phyloP scores from a whole-genome alignment of 64 coral and sea anemone genomes.

The Catalaphyllia jardinei region DNA sequence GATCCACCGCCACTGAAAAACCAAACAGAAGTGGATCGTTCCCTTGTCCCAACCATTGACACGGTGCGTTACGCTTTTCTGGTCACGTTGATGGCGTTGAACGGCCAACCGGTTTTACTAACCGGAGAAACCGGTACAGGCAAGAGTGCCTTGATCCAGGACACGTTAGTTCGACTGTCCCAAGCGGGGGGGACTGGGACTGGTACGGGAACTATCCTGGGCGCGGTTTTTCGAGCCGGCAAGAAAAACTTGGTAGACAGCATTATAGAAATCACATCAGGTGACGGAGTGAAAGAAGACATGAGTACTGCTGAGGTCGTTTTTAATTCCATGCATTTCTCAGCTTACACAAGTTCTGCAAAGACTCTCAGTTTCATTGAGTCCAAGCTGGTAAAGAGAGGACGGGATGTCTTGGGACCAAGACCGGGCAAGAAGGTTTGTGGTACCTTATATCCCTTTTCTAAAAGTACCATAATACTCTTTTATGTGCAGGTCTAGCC shows the following conservation, averaged over 20 bases:
- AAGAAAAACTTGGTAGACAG: conserved; percentile 76
- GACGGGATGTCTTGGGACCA: conserved; percentile 79
- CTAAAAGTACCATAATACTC: too few relatives aligned
- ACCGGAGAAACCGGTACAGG: conserved; percentile 85
- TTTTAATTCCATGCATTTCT: conserved; percentile 70
- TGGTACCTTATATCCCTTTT: not conserved
- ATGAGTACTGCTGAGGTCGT: conserved; percentile 35
- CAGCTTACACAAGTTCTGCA: conserved; percentile 73
- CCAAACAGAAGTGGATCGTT: conserved; percentile 74
- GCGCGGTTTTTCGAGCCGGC: conserved; percentile 70
- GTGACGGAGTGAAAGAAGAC: not conserved
- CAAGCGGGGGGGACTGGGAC: conserved; percentile 61
- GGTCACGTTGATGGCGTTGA: conserved; percentile 70
- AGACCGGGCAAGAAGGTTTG: conserved; percentile 86
- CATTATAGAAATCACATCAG: conserved; percentile 60
- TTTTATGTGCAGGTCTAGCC: too few relatives aligned
- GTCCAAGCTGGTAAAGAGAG: conserved; percentile 77
- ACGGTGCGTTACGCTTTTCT: conserved; percentile 90
- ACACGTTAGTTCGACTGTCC: conserved; percentile 70
- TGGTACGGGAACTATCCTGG: conserved; percentile 62
- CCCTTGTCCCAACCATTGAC: conserved; percentile 89
- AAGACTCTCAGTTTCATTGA: conserved; percentile 71
- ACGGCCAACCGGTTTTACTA: conserved; percentile 79
- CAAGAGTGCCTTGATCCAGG: conserved; percentile 75
- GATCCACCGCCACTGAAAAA: conserved; percentile 62